Base-by-base conservation (phyloP, 2,888 invertebrate genomes). In the Idaea biselata region DNA sequence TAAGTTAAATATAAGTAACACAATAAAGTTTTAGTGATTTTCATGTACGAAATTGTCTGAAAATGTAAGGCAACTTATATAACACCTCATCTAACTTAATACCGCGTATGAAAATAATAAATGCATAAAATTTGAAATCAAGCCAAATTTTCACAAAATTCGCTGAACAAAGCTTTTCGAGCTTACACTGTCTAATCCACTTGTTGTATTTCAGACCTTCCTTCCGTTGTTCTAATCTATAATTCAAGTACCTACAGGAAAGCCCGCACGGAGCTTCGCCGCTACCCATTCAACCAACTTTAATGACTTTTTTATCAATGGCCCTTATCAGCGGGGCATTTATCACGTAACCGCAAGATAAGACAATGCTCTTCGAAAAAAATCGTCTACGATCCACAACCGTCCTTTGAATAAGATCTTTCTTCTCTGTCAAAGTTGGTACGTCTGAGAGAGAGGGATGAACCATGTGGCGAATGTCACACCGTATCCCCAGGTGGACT, bases 401-500 rank as follows among this genome's bases (percentile, higher is more conserved):
- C 85, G 85, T 87, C 82, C 87, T 83, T 84, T 86, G 83, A 86
- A 86, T 88, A 86, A 77, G 78, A 72, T 68, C 66, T 70, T 63
- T 60, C 68, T 25, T 77, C 85, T 74, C 75, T 66, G 70, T 81
- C 71, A 62, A 33, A 58, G 16, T 16, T 25, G 6, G 56, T 33
- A 18, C 0, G 79, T 59, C 60, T 55, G 77, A 90, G 65, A 65
- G 83, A 76, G 86, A 87, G 57, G 71, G 64, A 64, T 57, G 58
- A 73, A 72, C 74, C 78, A 83, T 77, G 82, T 82, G 80, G 78
- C 83, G 79, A 86, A 85, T 82, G 84, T 85, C 84, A 84, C 80
- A 78, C 76, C 71, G 82, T 77, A 16, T 18, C 84, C 86, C 86
- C 91, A 90, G 89, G 91, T 91, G 86, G 81, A 80, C 76, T 80